Evolutionary conservation across 2,113 vertebrate genomes (phyloP).

Genomic region (Chauna torquata): DNA sequence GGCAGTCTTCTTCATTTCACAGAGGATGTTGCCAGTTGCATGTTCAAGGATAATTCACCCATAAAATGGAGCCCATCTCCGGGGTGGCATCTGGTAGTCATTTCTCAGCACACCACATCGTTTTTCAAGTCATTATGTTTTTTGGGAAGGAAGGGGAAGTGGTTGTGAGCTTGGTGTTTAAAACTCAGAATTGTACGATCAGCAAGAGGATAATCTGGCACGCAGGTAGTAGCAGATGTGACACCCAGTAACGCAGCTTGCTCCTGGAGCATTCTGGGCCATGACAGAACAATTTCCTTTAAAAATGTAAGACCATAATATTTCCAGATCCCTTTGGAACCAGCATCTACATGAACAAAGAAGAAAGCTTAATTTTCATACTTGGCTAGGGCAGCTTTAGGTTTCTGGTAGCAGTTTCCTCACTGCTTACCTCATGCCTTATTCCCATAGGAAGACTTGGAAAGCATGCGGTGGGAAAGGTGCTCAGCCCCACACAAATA

Average conservation of each 20-base stretch:
- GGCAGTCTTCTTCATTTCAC: neutral
- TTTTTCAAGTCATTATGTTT: neutral
- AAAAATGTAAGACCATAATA: neutral
- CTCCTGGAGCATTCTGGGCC: neutral
- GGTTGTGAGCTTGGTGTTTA: neutral
- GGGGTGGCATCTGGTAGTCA: neutral
- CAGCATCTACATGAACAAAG: neutral
- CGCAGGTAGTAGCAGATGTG: neutral
- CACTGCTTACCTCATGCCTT: neutral
- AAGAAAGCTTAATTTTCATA: neutral
- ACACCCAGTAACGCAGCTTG: neutral
- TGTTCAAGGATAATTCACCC: neutral
- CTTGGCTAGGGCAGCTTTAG: neutral
- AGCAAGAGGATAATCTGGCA: neutral
- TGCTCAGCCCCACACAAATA: neutral
- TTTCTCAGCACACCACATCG: neutral
- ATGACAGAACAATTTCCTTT: neutral
- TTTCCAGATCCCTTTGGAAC: neutral
- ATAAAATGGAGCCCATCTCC: neutral
- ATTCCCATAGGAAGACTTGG: neutral
- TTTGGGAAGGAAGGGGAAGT: neutral
- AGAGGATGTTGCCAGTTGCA: neutral
- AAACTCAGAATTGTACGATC: neutral
- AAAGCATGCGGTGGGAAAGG: neutral
- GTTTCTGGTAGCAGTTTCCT: conserved; percentile 8